Percentiles rank a stretch among this genome's conserved stretches.
phyloP scores from a whole-genome alignment of 1,140 invertebrate genomes.

The Paraescarpia echinospica region DNA sequence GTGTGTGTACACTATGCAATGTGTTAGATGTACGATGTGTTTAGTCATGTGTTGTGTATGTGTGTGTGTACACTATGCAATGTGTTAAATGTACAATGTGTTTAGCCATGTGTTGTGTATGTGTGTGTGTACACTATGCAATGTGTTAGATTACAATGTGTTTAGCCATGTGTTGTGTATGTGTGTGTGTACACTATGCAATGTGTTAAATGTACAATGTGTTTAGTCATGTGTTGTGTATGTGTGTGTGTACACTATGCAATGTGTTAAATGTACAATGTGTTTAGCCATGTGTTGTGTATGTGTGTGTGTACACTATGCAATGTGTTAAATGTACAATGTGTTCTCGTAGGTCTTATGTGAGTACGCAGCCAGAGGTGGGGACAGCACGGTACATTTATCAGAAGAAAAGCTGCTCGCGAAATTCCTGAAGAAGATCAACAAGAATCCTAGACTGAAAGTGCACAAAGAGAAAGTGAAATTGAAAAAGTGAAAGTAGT shows the following conservation, averaged over 20 bases:
- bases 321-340: background rate
- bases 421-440: slow-evolving; percentile 41
- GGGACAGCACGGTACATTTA: slow-evolving; percentile 22
- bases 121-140: too few species aligned
- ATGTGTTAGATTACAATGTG: background rate
- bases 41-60: too few species aligned
- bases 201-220: background rate
- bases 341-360: slow-evolving; percentile 37
- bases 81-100: background rate
- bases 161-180: too few species aligned
- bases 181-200: too few species aligned
- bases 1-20: too few species aligned
- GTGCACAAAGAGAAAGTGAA: slow-evolving; percentile 42
- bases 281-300: too few species aligned
- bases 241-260: too few species aligned
- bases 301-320: too few species aligned
- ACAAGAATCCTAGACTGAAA: slow-evolving; percentile 38
- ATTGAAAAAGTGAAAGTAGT: slow-evolving; percentile 17
- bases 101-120: too few species aligned
- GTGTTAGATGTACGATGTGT: background rate
- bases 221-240: too few species aligned
- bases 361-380: slow-evolving; percentile 40
- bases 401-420: slow-evolving; percentile 39
- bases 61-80: too few species aligned
- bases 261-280: background rate